Base-by-base conservation (phyloP, 2,888 invertebrate species). In the Cataglyphis livida region DNA sequence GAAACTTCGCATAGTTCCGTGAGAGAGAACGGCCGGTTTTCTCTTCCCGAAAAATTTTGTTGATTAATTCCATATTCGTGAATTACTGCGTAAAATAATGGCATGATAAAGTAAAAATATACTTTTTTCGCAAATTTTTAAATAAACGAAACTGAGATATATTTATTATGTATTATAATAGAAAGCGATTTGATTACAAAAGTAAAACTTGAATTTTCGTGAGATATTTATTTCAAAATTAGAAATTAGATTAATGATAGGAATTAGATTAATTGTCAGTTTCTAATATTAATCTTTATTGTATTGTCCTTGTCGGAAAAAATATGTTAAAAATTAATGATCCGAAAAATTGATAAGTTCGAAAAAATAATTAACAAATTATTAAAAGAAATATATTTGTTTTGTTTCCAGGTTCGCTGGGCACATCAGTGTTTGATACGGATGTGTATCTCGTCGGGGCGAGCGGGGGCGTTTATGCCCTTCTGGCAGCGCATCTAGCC, bases 381-480 rank as follows among this genome's bases (percentile, higher is more conserved):
- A 18, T 76, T 62, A 76, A 76, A 41, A 64, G n/a, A 62, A 48
- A 41, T 62, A 76, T 61, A 32, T 54, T 71, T 82, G 25, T 74
- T 84, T 25, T 78, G 59, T 83, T 84, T 41, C 32, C 91, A 96
- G 96, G 96, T 89, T 96, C 96, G 68, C 93, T 96, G 89, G 98
- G 98, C 82, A 98, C 98, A 73, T 98, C 98, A 84, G 98, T 99
- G 81, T 97, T 99, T 93, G 99, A 99, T 95, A 98, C 98, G 70
- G 97, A 98, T 95, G 98, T 98, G 81, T 99, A 98, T 95, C 96
- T 99, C 88, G 99, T 99, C 78, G 99, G 99, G 74, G 99, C 99
- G 3, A 99, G 99, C 76, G 99, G 99, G 35, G 99, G 99, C 0
- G 99, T 99, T 66, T 99, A 99, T 95, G 99, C 99, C 21, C 95